Conservation (phyloP, 2,888 invertebrate species). For the Watsonalla binaria region DNA sequence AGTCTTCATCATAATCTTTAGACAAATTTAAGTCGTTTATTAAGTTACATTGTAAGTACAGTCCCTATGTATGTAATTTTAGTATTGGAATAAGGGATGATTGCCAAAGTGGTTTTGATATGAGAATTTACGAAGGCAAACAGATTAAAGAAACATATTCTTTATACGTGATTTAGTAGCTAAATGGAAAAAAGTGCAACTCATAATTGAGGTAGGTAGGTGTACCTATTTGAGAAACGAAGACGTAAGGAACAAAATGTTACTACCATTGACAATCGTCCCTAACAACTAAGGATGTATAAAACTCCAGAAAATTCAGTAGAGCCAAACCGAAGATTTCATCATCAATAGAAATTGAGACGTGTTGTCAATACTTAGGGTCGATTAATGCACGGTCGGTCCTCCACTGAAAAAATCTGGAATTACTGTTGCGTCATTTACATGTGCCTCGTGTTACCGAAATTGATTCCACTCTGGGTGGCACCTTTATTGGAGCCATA, state of each 20-base stretch:
- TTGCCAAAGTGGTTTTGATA: not conserved
- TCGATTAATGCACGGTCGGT: not conserved
- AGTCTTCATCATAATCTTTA: not conserved
- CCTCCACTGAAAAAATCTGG: not conserved
- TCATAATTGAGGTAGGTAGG: too few relatives aligned
- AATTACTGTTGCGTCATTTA: conserved; percentile 59
- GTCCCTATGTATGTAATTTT: not conserved
- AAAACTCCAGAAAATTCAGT: not conserved
- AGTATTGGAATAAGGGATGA: not conserved
- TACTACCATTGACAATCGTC: not conserved
- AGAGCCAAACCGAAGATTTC: not conserved
- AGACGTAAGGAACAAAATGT: too few relatives aligned
- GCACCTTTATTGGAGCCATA: conserved; percentile 99
- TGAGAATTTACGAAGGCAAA: not conserved
- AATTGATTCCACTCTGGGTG: conserved; percentile 96
- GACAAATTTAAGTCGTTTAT: conserved; percentile 3
- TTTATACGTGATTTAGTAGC: too few relatives aligned
- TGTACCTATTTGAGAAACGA: too few relatives aligned
- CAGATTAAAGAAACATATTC: not conserved
- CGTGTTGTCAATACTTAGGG: too few relatives aligned
- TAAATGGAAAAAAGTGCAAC: too few relatives aligned
- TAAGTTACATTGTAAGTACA: conserved; percentile 3
- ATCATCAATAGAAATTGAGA: too few relatives aligned
- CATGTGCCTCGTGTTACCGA: conserved; percentile 98
- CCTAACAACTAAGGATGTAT: not conserved